Evolutionary conservation across 2,113 vertebrate species (phyloP).

Genomic region (Indicator indicator): DNA sequence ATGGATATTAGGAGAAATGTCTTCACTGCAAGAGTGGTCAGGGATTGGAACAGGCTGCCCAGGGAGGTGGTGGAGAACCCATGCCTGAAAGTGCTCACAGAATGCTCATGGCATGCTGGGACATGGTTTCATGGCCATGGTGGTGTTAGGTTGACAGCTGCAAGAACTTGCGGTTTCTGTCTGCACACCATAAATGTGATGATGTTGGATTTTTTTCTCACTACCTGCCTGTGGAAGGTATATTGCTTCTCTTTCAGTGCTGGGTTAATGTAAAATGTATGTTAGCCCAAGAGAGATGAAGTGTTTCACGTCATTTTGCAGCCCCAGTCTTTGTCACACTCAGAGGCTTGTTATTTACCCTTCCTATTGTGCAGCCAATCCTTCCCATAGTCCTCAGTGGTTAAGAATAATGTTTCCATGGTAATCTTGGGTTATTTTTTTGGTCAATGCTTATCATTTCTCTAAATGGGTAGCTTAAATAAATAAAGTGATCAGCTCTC

Average conservation of each 20-base stretch:
- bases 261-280: constrained; percentile 42
- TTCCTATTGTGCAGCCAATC: constrained; percentile 65
- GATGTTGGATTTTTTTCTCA: background rate
- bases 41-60: too few relatives aligned
- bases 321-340: constrained; percentile 15
- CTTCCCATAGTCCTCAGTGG: constrained; percentile 4
- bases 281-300: constrained; percentile 42
- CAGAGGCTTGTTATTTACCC: constrained; percentile 64
- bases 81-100: too few relatives aligned
- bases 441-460: constrained; percentile 66
- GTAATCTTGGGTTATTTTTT: constrained; percentile 60
- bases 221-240: background rate
- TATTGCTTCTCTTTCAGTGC: constrained; percentile 9
- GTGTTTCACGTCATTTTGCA: constrained; percentile 45
- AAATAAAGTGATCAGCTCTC: constrained; percentile 67
- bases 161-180: background rate
- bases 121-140: too few relatives aligned
- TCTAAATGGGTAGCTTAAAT: constrained; percentile 65
- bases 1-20: too few relatives aligned
- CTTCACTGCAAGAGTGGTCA: too few relatives aligned
- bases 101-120: too few relatives aligned
- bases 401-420: constrained; percentile 76
- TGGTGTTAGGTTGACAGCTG: too few relatives aligned
- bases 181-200: background rate
- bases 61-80: too few relatives aligned